Conservation (phyloP, 2,113 vertebrate species). For the Cichladusa arquata region DNA sequence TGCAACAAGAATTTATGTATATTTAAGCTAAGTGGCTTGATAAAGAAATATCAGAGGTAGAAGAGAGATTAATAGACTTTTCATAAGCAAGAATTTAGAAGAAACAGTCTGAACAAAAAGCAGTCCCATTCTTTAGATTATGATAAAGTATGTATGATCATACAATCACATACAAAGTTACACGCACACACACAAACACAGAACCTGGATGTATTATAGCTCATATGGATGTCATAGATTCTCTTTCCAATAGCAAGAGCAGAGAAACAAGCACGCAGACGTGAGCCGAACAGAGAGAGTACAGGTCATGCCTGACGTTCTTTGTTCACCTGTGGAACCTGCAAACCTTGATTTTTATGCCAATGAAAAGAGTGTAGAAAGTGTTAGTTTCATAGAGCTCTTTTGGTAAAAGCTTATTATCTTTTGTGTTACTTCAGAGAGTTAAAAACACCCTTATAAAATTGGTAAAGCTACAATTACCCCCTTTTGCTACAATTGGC, state of each 20-base stretch:
- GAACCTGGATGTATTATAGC: background rate
- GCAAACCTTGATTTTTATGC: no score
- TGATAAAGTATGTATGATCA: background rate
- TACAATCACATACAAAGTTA: background rate
- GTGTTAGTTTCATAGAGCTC: no score
- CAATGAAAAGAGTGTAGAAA: no score
- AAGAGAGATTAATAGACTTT: background rate
- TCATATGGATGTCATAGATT: background rate
- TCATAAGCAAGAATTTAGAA: background rate
- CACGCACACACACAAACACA: background rate
- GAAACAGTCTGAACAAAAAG: background rate
- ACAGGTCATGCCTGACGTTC: no score
- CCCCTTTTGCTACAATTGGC: no score
- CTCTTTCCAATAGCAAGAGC: background rate
- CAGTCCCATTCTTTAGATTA: background rate
- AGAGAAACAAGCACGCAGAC: no score
- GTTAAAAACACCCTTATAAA: no score
- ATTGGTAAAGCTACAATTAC: no score
- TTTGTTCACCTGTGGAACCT: no score
- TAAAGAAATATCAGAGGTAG: background rate
- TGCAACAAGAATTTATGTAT: background rate
- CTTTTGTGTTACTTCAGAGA: no score
- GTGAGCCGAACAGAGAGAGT: no score
- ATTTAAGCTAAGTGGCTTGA: background rate
- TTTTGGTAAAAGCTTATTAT: no score